Evolutionary conservation across 2,888 invertebrate genomes (phyloP), one percentile per base, ranked within the genome.

Genomic region (Argynnis bischoffii): DNA sequence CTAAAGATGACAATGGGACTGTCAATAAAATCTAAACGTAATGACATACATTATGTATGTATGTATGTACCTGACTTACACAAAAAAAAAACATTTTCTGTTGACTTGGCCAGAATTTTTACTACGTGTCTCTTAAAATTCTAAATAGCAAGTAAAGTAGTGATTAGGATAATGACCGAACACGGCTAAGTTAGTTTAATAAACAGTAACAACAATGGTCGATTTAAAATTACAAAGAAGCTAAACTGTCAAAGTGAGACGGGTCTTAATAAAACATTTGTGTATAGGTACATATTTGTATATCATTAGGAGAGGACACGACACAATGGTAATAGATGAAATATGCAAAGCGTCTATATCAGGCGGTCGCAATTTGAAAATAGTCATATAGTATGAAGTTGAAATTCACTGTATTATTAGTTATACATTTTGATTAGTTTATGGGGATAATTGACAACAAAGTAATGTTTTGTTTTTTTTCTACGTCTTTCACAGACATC

Each of bases 281-380:
- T 64, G 69, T 71, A 77, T 77, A n/a, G n/a, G n/a, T n/a, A 79
- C 76, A 76, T 89, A 87, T 91, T 90, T 90, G 87, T 86, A 85
- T 78, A 83, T 89, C 85, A 83, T 91, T 90, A 89, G 83, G 77
- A 71, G 79, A 75, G 77, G 67, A 73, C 72, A 69, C 69, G 74
- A 79, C 81, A 85, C 88, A 89, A 89, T 85, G 78, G 81, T 79
- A 78, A 86, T 86, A 85, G 83, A 89, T 91, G 78, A 86, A 90
- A 89, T 90, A 92, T 92, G 87, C 88, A 91, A 88, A 89, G 79
- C 73, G 80, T 83, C 80, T 81, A 79, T 78, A 81, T 83, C 81
- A 82, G 71, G 69, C 71, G 74, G 72, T 67, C 72, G 66, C 70
- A 70, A 74, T 77, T 76, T 72, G 72, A 74, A 78, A 79, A 74